Evolutionary conservation across 2,797 vertebrate species (phyloP).

Genomic region (Chaetophractus vellerosus): DNA sequence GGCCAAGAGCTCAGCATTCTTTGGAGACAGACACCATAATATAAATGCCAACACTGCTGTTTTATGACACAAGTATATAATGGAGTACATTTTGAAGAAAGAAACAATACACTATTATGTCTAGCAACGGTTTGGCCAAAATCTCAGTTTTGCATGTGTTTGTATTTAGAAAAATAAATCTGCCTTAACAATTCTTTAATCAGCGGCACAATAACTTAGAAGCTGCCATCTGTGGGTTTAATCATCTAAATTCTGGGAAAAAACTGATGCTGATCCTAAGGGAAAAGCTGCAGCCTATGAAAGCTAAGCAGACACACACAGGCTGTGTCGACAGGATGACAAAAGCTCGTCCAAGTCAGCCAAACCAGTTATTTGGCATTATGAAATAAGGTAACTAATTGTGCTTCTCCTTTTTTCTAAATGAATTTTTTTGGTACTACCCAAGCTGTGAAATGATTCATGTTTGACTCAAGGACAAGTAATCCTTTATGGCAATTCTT

Average conservation of each 20-base stretch:
- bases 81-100: conserved; percentile 58
- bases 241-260: conserved; percentile 70
- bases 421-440: neutral
- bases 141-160: conserved; percentile 76
- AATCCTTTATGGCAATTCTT: neutral
- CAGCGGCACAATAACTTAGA: conserved; percentile 75
- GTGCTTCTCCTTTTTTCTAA: neutral
- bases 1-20: neutral
- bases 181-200: conserved; percentile 84
- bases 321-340: neutral
- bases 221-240: conserved; percentile 81
- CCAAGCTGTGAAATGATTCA: neutral
- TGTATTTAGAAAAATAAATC: conserved; percentile 82
- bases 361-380: neutral
- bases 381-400: neutral
- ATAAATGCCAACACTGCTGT: neutral
- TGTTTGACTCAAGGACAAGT: neutral
- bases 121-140: conserved; percentile 66
- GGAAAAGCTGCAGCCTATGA: neutral
- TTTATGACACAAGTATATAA: conserved; percentile 7
- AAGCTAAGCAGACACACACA: neutral
- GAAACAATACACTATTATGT: conserved; percentile 77
- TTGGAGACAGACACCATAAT: neutral
- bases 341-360: neutral
- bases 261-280: conserved; percentile 34